These are phyloP conservation scores for Heliconius nattereri DNA, from an alignment of 1,140 invertebrate genomes.

Conservation along the genomic window DNA sequence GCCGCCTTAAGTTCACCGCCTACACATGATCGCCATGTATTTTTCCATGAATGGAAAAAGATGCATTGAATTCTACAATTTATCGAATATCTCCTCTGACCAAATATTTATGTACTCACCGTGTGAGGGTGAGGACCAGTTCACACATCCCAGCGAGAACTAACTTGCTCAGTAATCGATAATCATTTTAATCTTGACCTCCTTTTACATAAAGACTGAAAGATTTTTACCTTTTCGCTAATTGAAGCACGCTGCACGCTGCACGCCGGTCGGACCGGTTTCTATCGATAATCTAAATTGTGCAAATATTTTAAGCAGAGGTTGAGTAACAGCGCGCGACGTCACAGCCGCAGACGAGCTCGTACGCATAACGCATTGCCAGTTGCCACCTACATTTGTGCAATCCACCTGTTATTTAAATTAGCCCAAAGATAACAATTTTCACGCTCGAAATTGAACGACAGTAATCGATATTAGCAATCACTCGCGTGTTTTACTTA, in stretches of 20 bases:
- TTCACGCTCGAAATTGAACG: slow-evolving; percentile 23
- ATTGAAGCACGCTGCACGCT: slow-evolving; percentile 41
- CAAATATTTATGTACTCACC: slow-evolving; percentile 25
- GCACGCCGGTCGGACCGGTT: slow-evolving; percentile 37
- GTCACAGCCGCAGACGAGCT: slow-evolving; percentile 41
- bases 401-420: slow-evolving; percentile 58
- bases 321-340: slow-evolving; percentile 43
- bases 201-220: slow-evolving; percentile 58
- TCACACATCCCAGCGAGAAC: slow-evolving; percentile 5
- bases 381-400: slow-evolving; percentile 49
- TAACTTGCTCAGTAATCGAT: slow-evolving; percentile 43
- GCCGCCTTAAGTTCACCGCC: slow-evolving; percentile 32
- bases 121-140: slow-evolving; percentile 12
- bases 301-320: slow-evolving; percentile 56
- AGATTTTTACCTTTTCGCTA: slow-evolving; percentile 49
- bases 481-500: neutral
- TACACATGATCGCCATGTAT: slow-evolving; percentile 31
- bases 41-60: slow-evolving; percentile 36
- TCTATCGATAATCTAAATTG: slow-evolving; percentile 48
- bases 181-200: slow-evolving; percentile 76
- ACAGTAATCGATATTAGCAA: slow-evolving; percentile 9
- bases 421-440: slow-evolving; percentile 49
- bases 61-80: slow-evolving; percentile 40
- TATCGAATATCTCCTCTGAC: slow-evolving; percentile 30
- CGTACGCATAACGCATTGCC: slow-evolving; percentile 39